These are phyloP conservation scores for Erethizon dorsatum DNA, from an alignment of 2,797 vertebrate species.

Conservation along the genomic window DNA sequence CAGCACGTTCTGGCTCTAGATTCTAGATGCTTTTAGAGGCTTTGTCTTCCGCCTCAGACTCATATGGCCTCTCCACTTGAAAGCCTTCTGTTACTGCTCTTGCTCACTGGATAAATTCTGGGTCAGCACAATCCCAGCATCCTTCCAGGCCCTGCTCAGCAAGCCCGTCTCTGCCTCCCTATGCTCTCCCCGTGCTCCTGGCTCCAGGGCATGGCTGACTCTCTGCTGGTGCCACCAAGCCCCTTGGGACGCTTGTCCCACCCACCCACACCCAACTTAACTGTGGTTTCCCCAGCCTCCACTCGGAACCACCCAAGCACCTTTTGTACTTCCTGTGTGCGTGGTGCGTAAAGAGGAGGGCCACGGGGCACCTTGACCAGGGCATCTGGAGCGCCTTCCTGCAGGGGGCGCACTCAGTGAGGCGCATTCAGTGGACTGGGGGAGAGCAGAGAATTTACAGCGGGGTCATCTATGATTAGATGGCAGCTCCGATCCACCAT, in stretches of 20 bases:
- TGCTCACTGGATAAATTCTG: neutral
- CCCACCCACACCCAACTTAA: neutral
- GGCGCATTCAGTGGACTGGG: too few species aligned
- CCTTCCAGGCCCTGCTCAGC: neutral
- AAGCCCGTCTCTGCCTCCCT: neutral
- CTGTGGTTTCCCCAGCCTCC: neutral
- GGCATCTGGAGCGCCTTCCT: neutral
- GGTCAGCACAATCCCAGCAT: neutral
- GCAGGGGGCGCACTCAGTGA: neutral
- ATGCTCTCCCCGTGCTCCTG: neutral
- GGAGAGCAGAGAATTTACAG: neutral
- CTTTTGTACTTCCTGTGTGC: neutral
- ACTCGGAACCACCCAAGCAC: neutral
- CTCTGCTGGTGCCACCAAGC: neutral
- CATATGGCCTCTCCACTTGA: neutral
- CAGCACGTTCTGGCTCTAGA: neutral
- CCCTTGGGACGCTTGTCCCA: neutral
- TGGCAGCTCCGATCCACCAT: neutral
- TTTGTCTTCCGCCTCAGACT: neutral
- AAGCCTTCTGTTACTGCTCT: neutral
- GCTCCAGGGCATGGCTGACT: neutral
- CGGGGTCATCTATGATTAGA: neutral
- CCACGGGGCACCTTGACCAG: neutral
- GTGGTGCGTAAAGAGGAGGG: neutral
- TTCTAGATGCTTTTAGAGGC: neutral